Evolutionary conservation across 2,797 vertebrate species (phyloP), one percentile per base, ranked within the genome.

Genomic region (Syngnathus rostellatus): DNA sequence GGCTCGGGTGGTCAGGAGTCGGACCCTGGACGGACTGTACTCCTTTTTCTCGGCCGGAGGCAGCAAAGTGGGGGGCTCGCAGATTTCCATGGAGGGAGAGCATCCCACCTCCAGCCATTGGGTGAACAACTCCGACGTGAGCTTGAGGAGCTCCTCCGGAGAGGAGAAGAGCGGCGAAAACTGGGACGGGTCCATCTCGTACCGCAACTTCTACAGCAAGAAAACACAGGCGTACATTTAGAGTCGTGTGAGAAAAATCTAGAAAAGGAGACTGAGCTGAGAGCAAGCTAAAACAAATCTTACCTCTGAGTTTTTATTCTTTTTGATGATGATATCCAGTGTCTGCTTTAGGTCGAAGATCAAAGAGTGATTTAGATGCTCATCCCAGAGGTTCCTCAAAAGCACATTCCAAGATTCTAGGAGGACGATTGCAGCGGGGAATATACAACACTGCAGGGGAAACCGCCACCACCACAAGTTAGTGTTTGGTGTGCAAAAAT

Each of bases 401-500:
- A 93, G 87, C 43, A 81, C 70, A 21, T 72, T 70, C 92, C 92
- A 93, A 65, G 91, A 90, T 37, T 91, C 73, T 21, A 77, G 75
- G 41, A 93, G 87, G 51, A 91, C 76, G 10, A 85, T 69, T 38
- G 90, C 91, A 73, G 89, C 86, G 41, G 84, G 82, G 73, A 90
- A 87, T 70, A 92, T 87, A 70, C 91, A 91, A 69, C 91, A 92
- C 91, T 92, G 82, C 50, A 72, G 71, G 70, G n/a, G n/a, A 40
- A 53, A 37, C 10, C 5, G 65, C 68, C n/a, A 65, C 40, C 62
- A 57, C 54, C 66, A 70, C 25, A 54, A 17, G 31, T 58, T 31
- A 58, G 31, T 58, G 55, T 58, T 58, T 38, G 25, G 25, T 19
- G 58, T 78, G 66, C 39, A 46, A 69, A 66, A 69, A 62, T 62